These are phyloP conservation scores for Cossypha heuglini DNA, from an alignment of 2,797 vertebrate genomes.

Conservation along the genomic window DNA sequence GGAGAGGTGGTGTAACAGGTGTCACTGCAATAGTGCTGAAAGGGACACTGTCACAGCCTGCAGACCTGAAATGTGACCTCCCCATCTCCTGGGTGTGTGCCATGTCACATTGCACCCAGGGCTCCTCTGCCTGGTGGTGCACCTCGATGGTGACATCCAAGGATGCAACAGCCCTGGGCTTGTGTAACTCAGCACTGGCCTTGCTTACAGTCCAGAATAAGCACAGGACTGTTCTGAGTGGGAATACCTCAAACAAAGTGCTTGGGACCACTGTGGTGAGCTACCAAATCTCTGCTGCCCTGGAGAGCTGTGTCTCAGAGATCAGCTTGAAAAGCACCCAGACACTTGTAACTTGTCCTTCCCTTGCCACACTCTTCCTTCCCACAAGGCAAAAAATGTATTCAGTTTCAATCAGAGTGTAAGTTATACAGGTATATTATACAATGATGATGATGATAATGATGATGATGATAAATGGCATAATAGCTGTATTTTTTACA, in stretches of 20 bases:
- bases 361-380: not conserved
- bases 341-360: not conserved
- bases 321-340: not conserved
- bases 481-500: not conserved
- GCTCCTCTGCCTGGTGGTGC: not conserved
- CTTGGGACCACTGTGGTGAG: not conserved
- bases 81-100: not conserved
- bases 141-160: not conserved
- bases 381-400: not conserved
- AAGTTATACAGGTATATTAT: not conserved
- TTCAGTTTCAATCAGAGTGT: not conserved
- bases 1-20: not conserved
- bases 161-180: not conserved
- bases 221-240: not conserved
- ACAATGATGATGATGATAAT: not conserved
- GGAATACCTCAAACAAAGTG: not conserved
- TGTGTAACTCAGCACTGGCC: not conserved
- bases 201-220: not conserved
- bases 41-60: not conserved
- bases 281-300: not conserved
- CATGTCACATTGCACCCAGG: accelerated
- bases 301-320: not conserved
- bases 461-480: not conserved
- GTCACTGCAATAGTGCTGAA: not conserved
- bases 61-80: not conserved